Percentiles rank a stretch among this genome's conserved stretches.
phyloP scores from a whole-genome alignment of 2,113 vertebrate genomes.

The Salvelinus sp. region DNA sequence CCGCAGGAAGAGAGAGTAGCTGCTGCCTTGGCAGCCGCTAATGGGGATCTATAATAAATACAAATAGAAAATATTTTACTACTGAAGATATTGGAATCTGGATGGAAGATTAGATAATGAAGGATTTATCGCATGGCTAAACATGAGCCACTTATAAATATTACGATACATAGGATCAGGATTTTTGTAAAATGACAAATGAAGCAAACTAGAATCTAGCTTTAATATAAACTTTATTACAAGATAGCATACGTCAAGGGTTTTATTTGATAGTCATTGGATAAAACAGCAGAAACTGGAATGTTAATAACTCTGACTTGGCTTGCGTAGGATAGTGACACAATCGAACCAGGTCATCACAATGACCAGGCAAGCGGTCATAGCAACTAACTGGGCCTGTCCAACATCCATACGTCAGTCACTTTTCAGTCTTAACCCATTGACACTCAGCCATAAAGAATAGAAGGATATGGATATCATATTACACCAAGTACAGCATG shows the following conservation, averaged over 20 bases:
- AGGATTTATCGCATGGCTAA: too few relatives aligned
- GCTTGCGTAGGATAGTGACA: conserved; percentile 52
- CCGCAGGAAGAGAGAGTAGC: too few relatives aligned
- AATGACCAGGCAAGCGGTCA: conserved; percentile 17
- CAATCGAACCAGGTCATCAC: conserved; percentile 30
- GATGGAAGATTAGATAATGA: too few relatives aligned
- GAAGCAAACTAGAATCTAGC: not conserved
- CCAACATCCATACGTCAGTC: too few relatives aligned
- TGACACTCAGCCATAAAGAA: not conserved
- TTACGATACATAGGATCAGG: conserved; percentile 37
- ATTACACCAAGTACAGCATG: conserved; percentile 1
- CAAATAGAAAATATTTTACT: too few relatives aligned
- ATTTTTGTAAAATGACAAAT: too few relatives aligned
- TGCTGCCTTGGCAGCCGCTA: too few relatives aligned
- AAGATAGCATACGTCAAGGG: conserved; percentile 60
- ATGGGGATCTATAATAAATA: too few relatives aligned
- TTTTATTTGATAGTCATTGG: conserved; percentile 65
- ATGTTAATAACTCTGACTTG: conserved; percentile 61
- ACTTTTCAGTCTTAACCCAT: not conserved
- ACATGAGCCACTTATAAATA: too few relatives aligned
- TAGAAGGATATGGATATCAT: not conserved
- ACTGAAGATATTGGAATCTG: too few relatives aligned
- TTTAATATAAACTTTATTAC: conserved; percentile 71
- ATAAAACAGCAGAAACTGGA: conserved; percentile 66
- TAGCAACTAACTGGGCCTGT: conserved; percentile 32